phyloP scores from a whole-genome alignment of 2,797 vertebrate genomes.

The Myotis myotis region DNA sequence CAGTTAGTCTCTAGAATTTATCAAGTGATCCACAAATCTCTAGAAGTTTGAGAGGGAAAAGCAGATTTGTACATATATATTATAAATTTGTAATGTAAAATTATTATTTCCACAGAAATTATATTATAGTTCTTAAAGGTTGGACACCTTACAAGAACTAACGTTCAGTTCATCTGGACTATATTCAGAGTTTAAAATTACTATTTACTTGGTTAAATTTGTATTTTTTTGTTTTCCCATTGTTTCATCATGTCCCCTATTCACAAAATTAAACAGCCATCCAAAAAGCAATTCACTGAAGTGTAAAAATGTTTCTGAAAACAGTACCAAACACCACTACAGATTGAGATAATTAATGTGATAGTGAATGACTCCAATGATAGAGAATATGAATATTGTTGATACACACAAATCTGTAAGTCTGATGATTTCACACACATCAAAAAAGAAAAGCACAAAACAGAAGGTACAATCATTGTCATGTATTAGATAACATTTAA shows the following conservation, averaged over 20 bases:
- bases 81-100: constrained; percentile 17
- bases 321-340: background rate
- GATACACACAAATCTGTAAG: background rate
- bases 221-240: constrained; percentile 1
- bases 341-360: background rate
- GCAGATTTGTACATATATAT: background rate
- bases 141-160: background rate
- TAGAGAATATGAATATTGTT: background rate
- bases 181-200: constrained; percentile 8
- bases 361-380: background rate
- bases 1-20: background rate
- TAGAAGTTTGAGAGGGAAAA: constrained; percentile 7
- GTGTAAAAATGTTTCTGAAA: constrained; percentile 33
- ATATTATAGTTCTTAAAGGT: background rate
- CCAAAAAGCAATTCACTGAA: background rate
- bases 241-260: background rate
- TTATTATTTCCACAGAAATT: constrained; percentile 8
- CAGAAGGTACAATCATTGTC: background rate
- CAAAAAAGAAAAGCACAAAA: background rate
- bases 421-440: background rate
- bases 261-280: constrained; percentile 37
- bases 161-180: background rate
- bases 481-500: constrained; percentile 1
- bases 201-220: background rate
- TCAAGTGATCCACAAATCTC: background rate